Evolutionary conservation across 1,140 invertebrate species (phyloP).

Genomic region (Heliothis virescens): DNA sequence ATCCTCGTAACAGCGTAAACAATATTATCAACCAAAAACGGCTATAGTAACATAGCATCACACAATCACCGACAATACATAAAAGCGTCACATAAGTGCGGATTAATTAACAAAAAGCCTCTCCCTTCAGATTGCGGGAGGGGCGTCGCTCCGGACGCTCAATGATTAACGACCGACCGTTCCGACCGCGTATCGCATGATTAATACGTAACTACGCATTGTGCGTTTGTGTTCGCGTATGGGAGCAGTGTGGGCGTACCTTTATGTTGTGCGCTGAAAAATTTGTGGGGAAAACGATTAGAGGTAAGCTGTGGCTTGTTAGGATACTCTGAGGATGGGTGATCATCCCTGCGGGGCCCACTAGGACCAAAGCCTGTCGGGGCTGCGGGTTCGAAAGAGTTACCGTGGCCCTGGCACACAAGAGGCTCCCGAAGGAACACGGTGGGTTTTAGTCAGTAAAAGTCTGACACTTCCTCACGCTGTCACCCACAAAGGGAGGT

Average conservation of each 20-base stretch:
- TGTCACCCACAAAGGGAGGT: no score
- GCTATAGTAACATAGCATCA: not conserved
- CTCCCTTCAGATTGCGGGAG: conserved; percentile 66
- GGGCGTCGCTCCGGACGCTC: conserved; percentile 56
- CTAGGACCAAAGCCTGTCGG: no score
- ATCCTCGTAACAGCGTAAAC: not conserved
- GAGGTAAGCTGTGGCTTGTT: not conserved
- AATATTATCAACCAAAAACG: not conserved
- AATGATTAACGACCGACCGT: conserved; percentile 71
- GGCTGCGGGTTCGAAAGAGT: no score
- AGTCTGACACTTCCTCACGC: no score
- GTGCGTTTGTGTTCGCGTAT: conserved; percentile 54
- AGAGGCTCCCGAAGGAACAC: no score
- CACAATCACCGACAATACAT: conserved; percentile 55
- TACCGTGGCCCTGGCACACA: no score
- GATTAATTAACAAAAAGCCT: conserved; percentile 76
- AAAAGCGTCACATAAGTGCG: conserved; percentile 57
- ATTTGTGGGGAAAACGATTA: conserved; percentile 23
- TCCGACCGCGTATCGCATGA: conserved; percentile 68
- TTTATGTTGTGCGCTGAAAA: conserved; percentile 56
- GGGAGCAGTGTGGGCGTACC: conserved; percentile 43
- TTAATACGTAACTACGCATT: conserved; percentile 69
- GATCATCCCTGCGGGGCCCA: no score
- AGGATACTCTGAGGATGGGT: no score
- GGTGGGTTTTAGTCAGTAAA: no score